Evolutionary conservation across 2,888 invertebrate species (phyloP), one percentile per base, ranked within the genome.

Genomic region (Neoaliturus tenellus): DNA sequence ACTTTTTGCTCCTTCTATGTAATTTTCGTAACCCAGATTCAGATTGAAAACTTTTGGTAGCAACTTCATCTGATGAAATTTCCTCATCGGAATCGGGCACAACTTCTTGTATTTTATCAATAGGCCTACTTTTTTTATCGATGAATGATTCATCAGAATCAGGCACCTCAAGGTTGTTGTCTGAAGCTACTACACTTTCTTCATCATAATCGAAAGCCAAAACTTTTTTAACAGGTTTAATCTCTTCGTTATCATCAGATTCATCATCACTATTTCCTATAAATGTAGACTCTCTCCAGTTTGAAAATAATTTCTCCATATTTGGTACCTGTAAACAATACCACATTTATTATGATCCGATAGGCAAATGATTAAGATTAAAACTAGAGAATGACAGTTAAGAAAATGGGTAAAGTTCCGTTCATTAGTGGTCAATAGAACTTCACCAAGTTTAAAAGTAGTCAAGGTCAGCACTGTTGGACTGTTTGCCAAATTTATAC

Each of bases 81-180:
- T 35, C 20, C 1, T 39, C 69, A 69, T 69, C 69, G 35, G 69
- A 69, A 23, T 69, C 69, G 35, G 69, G 39, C 17, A 39, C 39
- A 0, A 62, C 62, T 8, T 20, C 4, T 25, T 58, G 58, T 58
- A 6, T 58, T 4, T 58, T 25, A n/a, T 28, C 28, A 62, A 31
- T 28, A 28, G 12, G 28, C 31, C 1, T 17, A 10, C 12, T 25
- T 62, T 28, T 31, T 3, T 28, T 28, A 62, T 14, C 14, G 31
- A 3, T 55, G 14, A 62, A 62, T 25, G 62, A 62, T 62, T 62
- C 62, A 28, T 62, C 62, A 28, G 62, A 62, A 62, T 62, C 62
- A 28, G 62, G 62, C 12, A 62, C 62, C 12, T 62, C 17, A 12
- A 28, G 14, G 1, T 62, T 62, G 17, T 31, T 62, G 14, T 4